Percentiles rank a stretch among this genome's conserved stretches.
Conservation (phyloP, 2,797 vertebrate genomes). For the Sibirionetta formosa region DNA sequence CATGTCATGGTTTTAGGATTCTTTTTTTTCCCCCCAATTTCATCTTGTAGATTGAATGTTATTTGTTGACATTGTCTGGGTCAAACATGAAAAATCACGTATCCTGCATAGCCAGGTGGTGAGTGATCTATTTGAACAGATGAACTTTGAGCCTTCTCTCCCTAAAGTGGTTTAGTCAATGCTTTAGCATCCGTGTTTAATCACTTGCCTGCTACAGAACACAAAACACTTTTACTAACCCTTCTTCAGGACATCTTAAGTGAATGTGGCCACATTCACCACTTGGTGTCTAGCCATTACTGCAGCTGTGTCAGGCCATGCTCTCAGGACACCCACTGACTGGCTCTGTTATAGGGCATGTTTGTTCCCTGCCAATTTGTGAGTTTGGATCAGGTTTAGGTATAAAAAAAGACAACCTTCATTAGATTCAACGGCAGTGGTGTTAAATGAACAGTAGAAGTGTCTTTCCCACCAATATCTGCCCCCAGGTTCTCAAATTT, state of each 20-base stretch:
- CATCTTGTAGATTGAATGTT: not conserved
- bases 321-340: not conserved
- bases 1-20: not conserved
- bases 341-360: not conserved
- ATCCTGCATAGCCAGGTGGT: not conserved
- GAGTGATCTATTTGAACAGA: not conserved
- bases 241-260: not conserved
- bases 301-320: fast-evolving
- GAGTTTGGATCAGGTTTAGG: not conserved
- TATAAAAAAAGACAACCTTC: not conserved
- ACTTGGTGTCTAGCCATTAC: not conserved
- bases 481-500: not conserved
- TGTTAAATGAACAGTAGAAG: not conserved
- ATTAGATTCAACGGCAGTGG: not conserved
- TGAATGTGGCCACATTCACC: not conserved
- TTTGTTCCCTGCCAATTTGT: not conserved
- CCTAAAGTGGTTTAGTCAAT: not conserved
- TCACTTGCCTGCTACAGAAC: not conserved
- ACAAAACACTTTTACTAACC: not conserved
- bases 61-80: not conserved
- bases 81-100: slow-evolving; percentile 12
- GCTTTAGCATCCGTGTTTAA: not conserved
- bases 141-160: not conserved
- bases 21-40: not conserved
- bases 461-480: not conserved